Evolutionary conservation across 1,140 invertebrate genomes (phyloP).

Genomic region (Meloidogyne floridensis): DNA sequence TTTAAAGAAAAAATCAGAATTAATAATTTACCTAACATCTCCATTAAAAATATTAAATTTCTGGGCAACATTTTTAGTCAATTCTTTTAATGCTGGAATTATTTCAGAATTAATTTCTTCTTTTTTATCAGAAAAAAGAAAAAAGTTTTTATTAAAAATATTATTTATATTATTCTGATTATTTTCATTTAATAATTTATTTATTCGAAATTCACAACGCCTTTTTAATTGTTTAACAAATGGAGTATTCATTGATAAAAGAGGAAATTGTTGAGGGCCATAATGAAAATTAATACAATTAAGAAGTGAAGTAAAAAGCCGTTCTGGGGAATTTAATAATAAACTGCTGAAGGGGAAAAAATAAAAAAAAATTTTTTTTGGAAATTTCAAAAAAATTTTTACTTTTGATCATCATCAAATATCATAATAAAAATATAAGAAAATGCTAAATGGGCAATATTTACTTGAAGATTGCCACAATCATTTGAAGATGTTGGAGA

Average conservation of each 20-base stretch:
- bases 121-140: not conserved
- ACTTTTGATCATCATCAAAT: slow-evolving; percentile 9
- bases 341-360: not conserved
- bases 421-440: slow-evolving; percentile 20
- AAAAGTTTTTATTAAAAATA: slow-evolving; percentile 10
- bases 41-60: not conserved
- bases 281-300: slow-evolving; percentile 24
- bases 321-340: not conserved
- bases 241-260: slow-evolving; percentile 13
- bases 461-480: not conserved
- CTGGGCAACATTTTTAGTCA: not conserved
- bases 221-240: slow-evolving; percentile 10
- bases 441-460: not conserved
- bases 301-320: slow-evolving; percentile 13
- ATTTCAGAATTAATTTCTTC: not conserved
- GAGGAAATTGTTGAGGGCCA: slow-evolving; percentile 24
- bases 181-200: slow-evolving; percentile 7
- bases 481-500: not conserved
- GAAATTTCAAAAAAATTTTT: not conserved
- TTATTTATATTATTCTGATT: not conserved
- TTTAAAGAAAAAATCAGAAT: not conserved
- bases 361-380: not conserved
- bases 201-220: slow-evolving; percentile 27
- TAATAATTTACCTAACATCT: not conserved
- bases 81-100: not conserved